Evolutionary conservation across 2,888 invertebrate genomes (phyloP), one percentile per base, ranked within the genome.

Genomic region (Hirudinaria manillensis): DNA sequence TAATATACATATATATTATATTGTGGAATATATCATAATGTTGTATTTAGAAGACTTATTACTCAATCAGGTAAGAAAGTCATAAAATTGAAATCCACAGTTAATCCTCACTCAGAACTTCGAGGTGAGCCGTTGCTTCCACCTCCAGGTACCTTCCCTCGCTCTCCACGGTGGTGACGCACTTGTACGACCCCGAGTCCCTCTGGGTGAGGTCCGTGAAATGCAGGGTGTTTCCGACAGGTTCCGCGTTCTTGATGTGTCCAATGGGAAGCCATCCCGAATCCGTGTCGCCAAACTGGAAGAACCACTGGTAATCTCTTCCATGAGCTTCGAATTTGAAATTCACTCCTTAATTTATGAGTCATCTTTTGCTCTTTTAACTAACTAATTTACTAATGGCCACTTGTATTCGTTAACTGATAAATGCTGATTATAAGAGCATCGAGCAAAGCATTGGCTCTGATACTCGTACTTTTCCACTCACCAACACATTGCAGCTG

Each of bases 71-170:
- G 29, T 61, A 6, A 61, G 29, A 61, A 27, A 61, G n/a, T 6
- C 3, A 1, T 10, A 61, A 6, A 61, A 61, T 29, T 7, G 61
- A 61, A 4, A 27, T 24, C 29, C 3, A 27, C 7, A 6, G 7
- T 61, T 10, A 61, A 61, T 27, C 3, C 61, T 61, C 29, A 61
- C 61, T 61, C 10, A 61, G 19, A 61, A 61, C 61, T 61, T 61
- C 61, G 7, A 61, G 61, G 4, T 24, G 29, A 10, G 61, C 61
- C 13, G 29, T 61, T 6, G 61, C 61, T 19, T 61, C 61, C 4
- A 61, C 24, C 29, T 61, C 61, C 3, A 24, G 24, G 29, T 27
- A 29, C 24, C 61, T 61, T n/a, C 61, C 61, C 10, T 45, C 45
- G 13, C 45, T 45, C 45, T 45, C 45, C 3, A 45, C 45, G 13